Base-by-base conservation (phyloP, 2,113 vertebrate genomes). In the Nettapus auritus region DNA sequence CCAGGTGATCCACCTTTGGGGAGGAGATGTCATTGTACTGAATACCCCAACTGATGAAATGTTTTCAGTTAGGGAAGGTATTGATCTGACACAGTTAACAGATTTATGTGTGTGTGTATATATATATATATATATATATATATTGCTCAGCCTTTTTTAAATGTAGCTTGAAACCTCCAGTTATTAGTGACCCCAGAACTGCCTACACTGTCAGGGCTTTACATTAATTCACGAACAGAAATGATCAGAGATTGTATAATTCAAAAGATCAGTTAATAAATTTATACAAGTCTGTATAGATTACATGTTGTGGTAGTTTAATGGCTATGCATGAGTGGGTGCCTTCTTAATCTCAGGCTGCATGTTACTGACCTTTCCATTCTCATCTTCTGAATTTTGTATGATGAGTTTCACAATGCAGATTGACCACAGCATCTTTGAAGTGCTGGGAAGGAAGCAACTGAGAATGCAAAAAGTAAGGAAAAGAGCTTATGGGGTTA, bases 381-480 rank as follows among this genome's bases (percentile, higher is more conserved):
- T n/a, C 20, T 67, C 34, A 38, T 44, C 53, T 64, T 88, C 33
- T 38, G 18, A 57, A 63, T 16, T 82, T 50, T 6, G 1, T 67
- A 36, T 4, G 9, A 8, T 75, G 6, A 6, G 44, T 68, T 55
- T 56, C 46, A 22, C 42, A 25, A 1, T 4, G 34, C 34, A 55
- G 8, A 8, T 60, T 69, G 18, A 28, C 48, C 36, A n/a, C 33
- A 26, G 59, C 68, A 31, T n/a, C 67, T 23, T 5, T 33, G 29
- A 40, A 52, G 38, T 0, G 0, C 38, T 74, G 18, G 7, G 68
- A 34, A 2, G 14, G 5, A 53, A 52, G 44, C 9, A 44, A 11
- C 28, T 70, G 62, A 48, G n/a, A 34, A 55, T 5, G 8, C 36
- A 48, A 66, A n/a, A 15, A 13, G 6, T 34, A 48, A 75, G 57